These are phyloP conservation scores for Petrophora chlorosata DNA, from an alignment of 2,888 invertebrate genomes.

Conservation along the genomic window DNA sequence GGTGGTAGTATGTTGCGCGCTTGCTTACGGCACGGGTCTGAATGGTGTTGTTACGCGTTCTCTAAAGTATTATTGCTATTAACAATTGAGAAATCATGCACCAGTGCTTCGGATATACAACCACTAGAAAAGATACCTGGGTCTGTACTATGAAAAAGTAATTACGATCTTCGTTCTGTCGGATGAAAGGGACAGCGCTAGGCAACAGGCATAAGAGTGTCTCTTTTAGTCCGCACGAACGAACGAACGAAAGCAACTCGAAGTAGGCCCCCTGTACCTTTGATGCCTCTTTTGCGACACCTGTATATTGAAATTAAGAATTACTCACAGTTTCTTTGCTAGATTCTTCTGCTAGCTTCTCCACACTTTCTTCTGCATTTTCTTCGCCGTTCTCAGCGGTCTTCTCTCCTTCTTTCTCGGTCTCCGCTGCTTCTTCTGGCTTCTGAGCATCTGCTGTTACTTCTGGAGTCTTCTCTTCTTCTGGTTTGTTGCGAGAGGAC, in stretches of 20 bases:
- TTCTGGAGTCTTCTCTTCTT: slow-evolving; percentile 51
- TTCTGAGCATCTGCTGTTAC: slow-evolving; percentile 35
- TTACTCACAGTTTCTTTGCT: slow-evolving; percentile 24
- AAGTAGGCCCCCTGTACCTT: no score
- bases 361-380: slow-evolving; percentile 20
- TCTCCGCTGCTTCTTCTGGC: slow-evolving; percentile 26
- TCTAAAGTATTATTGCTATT: slow-evolving; percentile 2
- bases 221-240: no score
- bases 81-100: no score
- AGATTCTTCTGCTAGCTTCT: slow-evolving; percentile 4
- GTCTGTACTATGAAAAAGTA: no score
- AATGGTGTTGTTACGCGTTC: slow-evolving; percentile 12
- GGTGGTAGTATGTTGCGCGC: slow-evolving; percentile 66
- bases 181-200: no score
- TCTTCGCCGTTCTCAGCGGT: slow-evolving; percentile 20
- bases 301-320: no score
- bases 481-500: slow-evolving; percentile 55
- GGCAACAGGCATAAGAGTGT: no score
- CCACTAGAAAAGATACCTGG: no score
- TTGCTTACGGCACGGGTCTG: slow-evolving; percentile 61
- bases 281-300: no score
- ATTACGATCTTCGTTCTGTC: no score
- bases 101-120: no score
- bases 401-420: slow-evolving; percentile 11
- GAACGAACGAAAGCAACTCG: no score